Conservation (phyloP, 1,140 invertebrate genomes). For the Dendrolimus punctatus region DNA sequence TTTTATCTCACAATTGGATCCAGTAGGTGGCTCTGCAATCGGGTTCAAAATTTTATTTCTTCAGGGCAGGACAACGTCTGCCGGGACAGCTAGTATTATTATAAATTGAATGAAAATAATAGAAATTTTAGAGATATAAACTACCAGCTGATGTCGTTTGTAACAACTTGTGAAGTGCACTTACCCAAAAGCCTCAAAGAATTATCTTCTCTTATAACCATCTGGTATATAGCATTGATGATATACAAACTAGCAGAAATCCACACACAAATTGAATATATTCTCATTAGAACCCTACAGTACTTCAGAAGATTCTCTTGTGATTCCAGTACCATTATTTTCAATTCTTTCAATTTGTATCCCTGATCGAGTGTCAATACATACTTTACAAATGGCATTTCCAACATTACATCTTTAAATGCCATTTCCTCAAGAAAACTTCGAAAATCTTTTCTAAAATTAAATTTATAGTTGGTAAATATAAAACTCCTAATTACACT, state of each 20-base stretch:
- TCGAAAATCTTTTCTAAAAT: conserved; percentile 41
- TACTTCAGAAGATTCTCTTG: conserved; percentile 41
- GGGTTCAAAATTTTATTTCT: too few species aligned
- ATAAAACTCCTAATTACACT: too few species aligned
- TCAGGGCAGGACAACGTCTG: too few species aligned
- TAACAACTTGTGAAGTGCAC: conserved; percentile 1
- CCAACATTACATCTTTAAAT: conserved; percentile 37
- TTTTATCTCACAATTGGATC: too few species aligned
- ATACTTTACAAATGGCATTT: conserved; percentile 45
- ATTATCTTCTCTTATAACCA: conserved; percentile 36
- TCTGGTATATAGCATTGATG: conserved; percentile 45
- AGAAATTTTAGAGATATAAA: too few species aligned
- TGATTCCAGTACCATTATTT: conserved; percentile 33
- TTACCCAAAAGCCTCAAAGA: conserved; percentile 44
- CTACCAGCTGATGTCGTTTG: too few species aligned
- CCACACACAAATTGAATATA: conserved; percentile 36
- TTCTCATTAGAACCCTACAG: conserved; percentile 35
- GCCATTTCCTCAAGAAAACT: conserved; percentile 42
- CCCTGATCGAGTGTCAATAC: conserved; percentile 16
- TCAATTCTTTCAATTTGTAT: conserved; percentile 35
- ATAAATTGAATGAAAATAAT: too few species aligned
- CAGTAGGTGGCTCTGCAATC: too few species aligned
- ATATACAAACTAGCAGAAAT: conserved; percentile 43
- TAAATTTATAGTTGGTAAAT: conserved; percentile 5
- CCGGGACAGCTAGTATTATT: too few species aligned